Evolutionary conservation across 2,113 vertebrate genomes (phyloP).

Genomic region (Microtus oregoni): DNA sequence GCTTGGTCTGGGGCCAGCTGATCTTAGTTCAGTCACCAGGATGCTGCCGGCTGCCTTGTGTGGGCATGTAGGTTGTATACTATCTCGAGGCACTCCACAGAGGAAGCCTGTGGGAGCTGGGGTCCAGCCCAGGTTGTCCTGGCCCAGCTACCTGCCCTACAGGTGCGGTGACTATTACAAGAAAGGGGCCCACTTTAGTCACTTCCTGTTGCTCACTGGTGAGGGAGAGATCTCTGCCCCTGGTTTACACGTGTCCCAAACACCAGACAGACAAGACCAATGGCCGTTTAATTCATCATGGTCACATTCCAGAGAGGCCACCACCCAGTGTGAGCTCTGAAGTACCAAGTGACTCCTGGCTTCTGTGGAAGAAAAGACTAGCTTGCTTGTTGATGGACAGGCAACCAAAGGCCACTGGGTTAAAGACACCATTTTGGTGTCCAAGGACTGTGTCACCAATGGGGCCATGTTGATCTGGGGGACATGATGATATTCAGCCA

Average conservation of each 20-base stretch:
- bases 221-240: neutral
- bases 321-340: neutral
- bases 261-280: neutral
- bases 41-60: accelerated
- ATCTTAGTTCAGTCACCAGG: neutral
- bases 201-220: too few relatives aligned
- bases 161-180: neutral
- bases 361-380: neutral
- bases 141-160: neutral
- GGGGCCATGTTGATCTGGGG: too few relatives aligned
- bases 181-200: neutral
- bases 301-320: neutral
- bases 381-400: neutral
- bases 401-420: neutral
- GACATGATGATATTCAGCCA: too few relatives aligned
- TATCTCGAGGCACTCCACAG: too few relatives aligned
- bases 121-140: neutral
- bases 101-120: neutral
- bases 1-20: neutral
- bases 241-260: neutral
- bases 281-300: neutral
- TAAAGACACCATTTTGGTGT: too few relatives aligned
- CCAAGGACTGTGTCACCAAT: too few relatives aligned
- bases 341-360: neutral
- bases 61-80: neutral